These are phyloP conservation scores for Triplophysa rosa DNA, from an alignment of 2,113 vertebrate species.

Conservation along the genomic window DNA sequence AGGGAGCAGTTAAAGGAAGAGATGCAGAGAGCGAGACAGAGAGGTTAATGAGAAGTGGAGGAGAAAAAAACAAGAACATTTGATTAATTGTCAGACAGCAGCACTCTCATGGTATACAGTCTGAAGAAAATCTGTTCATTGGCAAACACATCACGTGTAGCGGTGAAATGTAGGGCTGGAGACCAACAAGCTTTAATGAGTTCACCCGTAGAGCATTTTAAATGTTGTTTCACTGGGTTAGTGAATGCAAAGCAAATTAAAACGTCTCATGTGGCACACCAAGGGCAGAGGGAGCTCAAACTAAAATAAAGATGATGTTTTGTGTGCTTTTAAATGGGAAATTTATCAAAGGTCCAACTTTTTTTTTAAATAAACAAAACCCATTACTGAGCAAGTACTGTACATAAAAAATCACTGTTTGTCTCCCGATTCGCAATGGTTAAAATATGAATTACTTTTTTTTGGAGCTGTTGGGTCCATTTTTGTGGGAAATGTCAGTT, in stretches of 20 bases:
- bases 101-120: background rate
- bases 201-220: constrained; percentile 61
- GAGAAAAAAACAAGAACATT: background rate
- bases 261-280: constrained; percentile 51
- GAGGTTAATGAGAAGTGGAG: background rate
- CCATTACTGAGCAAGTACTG: no score
- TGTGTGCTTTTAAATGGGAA: background rate
- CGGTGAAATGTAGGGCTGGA: constrained; percentile 45
- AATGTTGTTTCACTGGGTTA: constrained; percentile 42
- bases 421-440: no score
- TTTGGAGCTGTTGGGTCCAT: no score
- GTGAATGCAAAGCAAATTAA: constrained; percentile 69
- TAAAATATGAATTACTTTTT: no score
- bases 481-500: no score
- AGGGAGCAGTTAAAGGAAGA: constrained; percentile 5
- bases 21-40: constrained; percentile 17
- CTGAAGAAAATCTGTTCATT: constrained; percentile 34
- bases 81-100: background rate
- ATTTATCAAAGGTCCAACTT: no score
- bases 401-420: no score
- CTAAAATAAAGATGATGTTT: background rate
- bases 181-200: constrained; percentile 60
- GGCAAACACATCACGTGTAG: constrained; percentile 58
- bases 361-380: no score
- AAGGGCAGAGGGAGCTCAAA: constrained; percentile 5